These are phyloP conservation scores for Drosophila sturtevanti DNA, from an alignment of 1,140 invertebrate species.

Conservation along the genomic window DNA sequence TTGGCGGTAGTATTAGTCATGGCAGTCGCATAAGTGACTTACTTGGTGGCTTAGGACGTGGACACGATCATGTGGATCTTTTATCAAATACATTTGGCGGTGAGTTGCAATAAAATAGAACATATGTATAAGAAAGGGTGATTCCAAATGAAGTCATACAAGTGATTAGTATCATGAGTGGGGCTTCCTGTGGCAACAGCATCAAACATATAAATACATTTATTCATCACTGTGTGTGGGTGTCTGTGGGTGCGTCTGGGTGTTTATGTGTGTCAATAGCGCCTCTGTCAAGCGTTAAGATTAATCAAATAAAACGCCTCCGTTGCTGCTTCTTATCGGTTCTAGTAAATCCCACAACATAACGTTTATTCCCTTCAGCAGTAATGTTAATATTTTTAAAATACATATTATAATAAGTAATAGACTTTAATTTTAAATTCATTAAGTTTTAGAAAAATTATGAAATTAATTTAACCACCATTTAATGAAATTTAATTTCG, in stretches of 20 bases:
- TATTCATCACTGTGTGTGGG: not conserved
- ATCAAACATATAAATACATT: not conserved
- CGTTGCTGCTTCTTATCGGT: not conserved
- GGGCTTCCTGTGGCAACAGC: slow-evolving; percentile 42
- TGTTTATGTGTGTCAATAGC: not conserved
- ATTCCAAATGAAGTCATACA: slow-evolving; percentile 53
- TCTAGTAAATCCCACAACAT: not conserved
- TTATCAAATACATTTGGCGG: slow-evolving; percentile 92
- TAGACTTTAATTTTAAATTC: no score
- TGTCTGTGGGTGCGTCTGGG: slow-evolving; percentile 6
- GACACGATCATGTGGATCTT: slow-evolving; percentile 88
- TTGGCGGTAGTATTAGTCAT: slow-evolving; percentile 86
- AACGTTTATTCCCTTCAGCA: not conserved
- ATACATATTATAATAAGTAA: no score
- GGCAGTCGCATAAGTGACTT: slow-evolving; percentile 67
- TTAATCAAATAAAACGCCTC: not conserved
- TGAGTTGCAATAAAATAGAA: slow-evolving; percentile 63
- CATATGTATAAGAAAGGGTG: not conserved
- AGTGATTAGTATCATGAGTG: slow-evolving; percentile 31
- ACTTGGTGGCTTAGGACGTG: slow-evolving; percentile 58
- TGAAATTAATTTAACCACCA: no score
- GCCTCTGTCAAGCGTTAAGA: not conserved
- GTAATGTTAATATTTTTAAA: no score
- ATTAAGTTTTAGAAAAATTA: no score
- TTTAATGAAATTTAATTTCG: no score